Evolutionary conservation across 1,140 invertebrate species (phyloP), one percentile per base, ranked within the genome.

Genomic region (Sitophilus oryzae): DNA sequence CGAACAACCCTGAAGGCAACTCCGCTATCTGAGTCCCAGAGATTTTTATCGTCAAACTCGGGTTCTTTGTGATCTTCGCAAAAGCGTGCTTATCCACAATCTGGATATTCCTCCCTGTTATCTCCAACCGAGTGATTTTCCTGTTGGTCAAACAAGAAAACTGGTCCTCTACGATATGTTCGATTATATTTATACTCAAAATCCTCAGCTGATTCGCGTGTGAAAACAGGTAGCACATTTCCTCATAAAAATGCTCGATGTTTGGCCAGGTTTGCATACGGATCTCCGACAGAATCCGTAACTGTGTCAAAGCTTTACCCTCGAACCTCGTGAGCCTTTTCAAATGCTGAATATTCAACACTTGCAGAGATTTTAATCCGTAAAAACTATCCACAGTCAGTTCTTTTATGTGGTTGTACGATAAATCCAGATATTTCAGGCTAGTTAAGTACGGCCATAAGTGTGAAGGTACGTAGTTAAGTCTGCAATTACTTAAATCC

Each of bases 51-150:
- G 82, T 77, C 45, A 93, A 73, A 62, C 89, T 86, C 49, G 84
- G 79, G 62, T 77, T 80, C 2, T 70, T 73, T 11, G 75, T 71
- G 16, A 85, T 78, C 5, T 80, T 79, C 42, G 81, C 74, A 59
- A 92, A 86, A 8, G 87, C 86, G 40, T 86, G 83, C 0, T 81
- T 76, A 0, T 81, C 78, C 52, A 92, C 85, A 25, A 69, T 75
- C 57, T 80, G 80, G 36, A 93, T 75, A 60, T 82, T 80, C 35
- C 67, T 68, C 10, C 90, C 91, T 38, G 82, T 86, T 45, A 93
- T 85, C 63, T 89, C 86, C 19, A 93, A 69, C 56, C 89, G 82
- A 48, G 83, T 79, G 11, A 93, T 74, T 65, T 90, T 90, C 4
- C 83, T 81, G 11, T 81, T 81, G 41, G 85, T 86, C 1, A 82